Evolutionary conservation across 2,888 invertebrate species (phyloP), one percentile per base, ranked within the genome.

Genomic region (Nineta flava): DNA sequence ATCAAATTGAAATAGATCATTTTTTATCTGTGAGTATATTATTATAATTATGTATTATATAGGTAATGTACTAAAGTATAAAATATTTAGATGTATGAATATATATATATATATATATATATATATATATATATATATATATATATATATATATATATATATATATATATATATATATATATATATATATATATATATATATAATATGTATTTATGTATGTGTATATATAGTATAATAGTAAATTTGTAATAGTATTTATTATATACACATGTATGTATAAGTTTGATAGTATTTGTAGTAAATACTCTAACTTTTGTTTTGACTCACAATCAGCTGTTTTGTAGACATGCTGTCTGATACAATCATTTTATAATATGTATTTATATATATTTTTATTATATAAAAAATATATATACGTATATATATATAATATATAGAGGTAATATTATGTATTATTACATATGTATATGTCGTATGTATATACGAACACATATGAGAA

Each of bases 261-360:
- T 26, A 43, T 43, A 44, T 26, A 9, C 3, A 5, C 2, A 26
- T 26, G 2, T 7, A 38, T 38, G 12, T 12, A 38, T 38, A 38
- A 38, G n/a, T 38, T 13, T 13, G 38, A 15, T 38, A 38, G 26
- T 26, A 26, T 26, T 26, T 26, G 26, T 26, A 26, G 26, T 26
- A 26, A 26, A 26, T 26, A 26, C 19, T 19, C 26, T 6, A n/a
- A 44, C 44, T 44, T 44, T 44, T 44, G 44, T 44, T 44, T 44
- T 44, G 44, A 44, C 44, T 44, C 44, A 44, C 44, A 44, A 44
- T 44, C 44, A 44, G 44, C 44, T 44, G 44, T 21, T 44, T 44
- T 44, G 44, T 26, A 44, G 44, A 44, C 44, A 44, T 17, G 44
- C 44, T 44, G 44, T 44, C 44, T 44, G 13, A 16, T 26, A 19